These are phyloP conservation scores for Paradoxurus hermaphroditus DNA, from an alignment of 2,113 vertebrate species.

Conservation along the genomic window DNA sequence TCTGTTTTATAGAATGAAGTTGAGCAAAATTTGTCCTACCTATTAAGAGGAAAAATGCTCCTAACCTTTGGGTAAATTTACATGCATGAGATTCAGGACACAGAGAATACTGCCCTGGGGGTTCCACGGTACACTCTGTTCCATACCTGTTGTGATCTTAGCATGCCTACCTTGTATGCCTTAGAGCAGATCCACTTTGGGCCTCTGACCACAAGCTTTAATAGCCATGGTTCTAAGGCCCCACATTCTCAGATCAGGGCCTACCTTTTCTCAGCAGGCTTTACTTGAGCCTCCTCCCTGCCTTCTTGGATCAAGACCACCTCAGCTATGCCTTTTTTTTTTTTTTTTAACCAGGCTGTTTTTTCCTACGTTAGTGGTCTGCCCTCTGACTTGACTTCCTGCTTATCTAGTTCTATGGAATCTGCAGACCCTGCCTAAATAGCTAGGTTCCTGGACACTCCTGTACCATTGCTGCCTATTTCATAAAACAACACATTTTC, in stretches of 20 bases:
- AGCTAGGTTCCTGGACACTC: background rate
- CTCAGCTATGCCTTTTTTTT: background rate
- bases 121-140: background rate
- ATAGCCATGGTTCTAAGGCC: background rate
- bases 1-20: slow-evolving; percentile 15
- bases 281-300: background rate
- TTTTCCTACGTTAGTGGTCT: background rate
- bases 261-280: background rate
- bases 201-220: background rate
- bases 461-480: background rate
- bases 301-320: background rate
- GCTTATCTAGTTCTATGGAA: background rate
- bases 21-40: background rate
- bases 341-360: background rate
- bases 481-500: background rate
- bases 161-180: background rate
- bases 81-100: background rate
- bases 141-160: background rate
- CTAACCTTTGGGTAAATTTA: background rate
- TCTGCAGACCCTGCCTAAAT: background rate
- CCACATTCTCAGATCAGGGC: background rate
- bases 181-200: background rate
- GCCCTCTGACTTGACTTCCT: background rate
- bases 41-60: background rate
- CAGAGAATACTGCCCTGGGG: background rate